Base-by-base conservation (phyloP, 1,140 invertebrate genomes). In the Limonius californicus region DNA sequence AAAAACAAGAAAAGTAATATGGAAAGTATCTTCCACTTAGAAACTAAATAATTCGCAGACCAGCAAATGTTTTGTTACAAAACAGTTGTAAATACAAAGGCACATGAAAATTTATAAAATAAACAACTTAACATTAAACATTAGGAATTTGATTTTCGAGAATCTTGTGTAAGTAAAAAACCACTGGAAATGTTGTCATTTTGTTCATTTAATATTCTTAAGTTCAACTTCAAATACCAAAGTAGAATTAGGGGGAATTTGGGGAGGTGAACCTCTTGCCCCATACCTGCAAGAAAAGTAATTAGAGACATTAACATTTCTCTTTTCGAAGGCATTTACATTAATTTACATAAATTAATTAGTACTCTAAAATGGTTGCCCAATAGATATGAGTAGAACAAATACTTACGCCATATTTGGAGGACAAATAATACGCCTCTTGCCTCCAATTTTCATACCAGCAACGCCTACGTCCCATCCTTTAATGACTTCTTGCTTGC, bases 371-470 rank as follows among this genome's bases (percentile, higher is more conserved):
- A 39, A 57, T 54, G 4, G 8, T 50, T 58, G 1, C 42, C 9
- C 30, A 35, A 62, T 54, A 59, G 32, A 61, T 62, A 57, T 21
- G 56, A 53, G 15, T 27, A 3, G 2, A 43, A 21, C 12, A 16
- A 35, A 59, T 68, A 85, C 86, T 84, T 85, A 96, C 84, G 84
- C 94, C 84, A 94, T 87, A 20, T 85, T 78, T 57, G 94, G 83
- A 59, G 95, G 95, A 74, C 94, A 88, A 4, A 84, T 85, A 47
- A 98, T 85, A 68, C 84, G 85, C 72, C 95, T 84, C 76, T 94
- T 96, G 56, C 94, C 94, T 21, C 94, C 95, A 69, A 96, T 87
- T 80, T 92, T 95, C 92, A 95, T 94, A 64, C 93, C 94, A 65
- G 76, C 73, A 6, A 97, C 78, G 23, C 92, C 95, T 55, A 90